Conservation (phyloP, 2,888 invertebrate species). For the Odontothrips loti region DNA sequence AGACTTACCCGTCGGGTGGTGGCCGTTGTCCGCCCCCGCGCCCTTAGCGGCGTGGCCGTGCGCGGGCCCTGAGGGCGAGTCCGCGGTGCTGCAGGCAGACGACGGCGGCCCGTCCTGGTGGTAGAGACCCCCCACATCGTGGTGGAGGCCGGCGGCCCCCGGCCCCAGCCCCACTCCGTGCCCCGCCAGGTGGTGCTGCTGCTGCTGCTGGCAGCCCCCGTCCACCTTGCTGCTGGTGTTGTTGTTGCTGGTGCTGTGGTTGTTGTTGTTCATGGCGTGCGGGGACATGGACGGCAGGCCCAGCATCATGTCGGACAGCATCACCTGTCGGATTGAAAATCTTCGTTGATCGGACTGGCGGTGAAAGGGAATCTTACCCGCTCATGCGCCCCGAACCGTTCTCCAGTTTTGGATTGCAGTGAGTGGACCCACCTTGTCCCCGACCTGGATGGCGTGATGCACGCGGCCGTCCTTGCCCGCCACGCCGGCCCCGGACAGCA, state of each 20-base stretch:
- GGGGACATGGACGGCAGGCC: conserved; percentile 43
- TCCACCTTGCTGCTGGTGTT: conserved; percentile 41
- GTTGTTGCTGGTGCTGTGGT: conserved; percentile 42
- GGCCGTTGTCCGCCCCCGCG: conserved; percentile 45
- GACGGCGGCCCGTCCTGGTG: not conserved
- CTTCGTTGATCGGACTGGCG: conserved; percentile 28
- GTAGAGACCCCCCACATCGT: not conserved
- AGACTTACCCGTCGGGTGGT: conserved; percentile 43
- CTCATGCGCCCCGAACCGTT: too few species aligned
- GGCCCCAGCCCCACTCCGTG: conserved; percentile 36
- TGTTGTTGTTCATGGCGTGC: conserved; percentile 45
- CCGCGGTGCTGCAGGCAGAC: not conserved
- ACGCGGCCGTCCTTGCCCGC: conserved; percentile 38
- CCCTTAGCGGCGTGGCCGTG: conserved; percentile 44
- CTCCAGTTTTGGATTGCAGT: too few species aligned
- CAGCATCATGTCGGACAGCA: conserved; percentile 45
- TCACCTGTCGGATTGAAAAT: conserved; percentile 39
- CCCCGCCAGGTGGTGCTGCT: conserved; percentile 42
- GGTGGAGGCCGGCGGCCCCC: conserved; percentile 37
- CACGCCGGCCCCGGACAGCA: conserved; percentile 37
- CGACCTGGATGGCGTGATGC: conserved; percentile 43
- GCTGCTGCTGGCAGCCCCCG: conserved; percentile 43
- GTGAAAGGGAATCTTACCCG: too few species aligned
- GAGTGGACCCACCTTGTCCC: conserved; percentile 2
- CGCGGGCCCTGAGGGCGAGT: not conserved